Conservation (phyloP, 2,113 vertebrate genomes). For the Malurus cyaneus region DNA sequence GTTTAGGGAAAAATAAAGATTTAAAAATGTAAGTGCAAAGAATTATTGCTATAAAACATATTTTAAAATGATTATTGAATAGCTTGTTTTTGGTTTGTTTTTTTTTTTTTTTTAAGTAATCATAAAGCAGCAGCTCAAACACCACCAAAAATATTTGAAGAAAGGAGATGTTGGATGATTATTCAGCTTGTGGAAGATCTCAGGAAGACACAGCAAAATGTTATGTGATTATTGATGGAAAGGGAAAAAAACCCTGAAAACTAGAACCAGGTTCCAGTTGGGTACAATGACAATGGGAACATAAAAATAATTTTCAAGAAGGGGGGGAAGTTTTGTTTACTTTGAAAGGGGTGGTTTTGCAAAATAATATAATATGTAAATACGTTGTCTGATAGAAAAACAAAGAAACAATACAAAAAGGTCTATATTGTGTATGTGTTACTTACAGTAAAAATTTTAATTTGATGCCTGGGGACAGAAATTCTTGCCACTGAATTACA, state of each 20-base stretch:
- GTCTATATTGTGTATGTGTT: conserved; percentile 74
- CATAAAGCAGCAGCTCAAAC: not conserved
- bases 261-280: not conserved
- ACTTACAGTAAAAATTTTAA: conserved; percentile 80
- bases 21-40: conserved; percentile 68
- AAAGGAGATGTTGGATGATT: not conserved
- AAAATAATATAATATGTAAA: conserved; percentile 27
- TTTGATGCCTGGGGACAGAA: conserved; percentile 82
- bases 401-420: conserved; percentile 74
- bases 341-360: conserved; percentile 39
- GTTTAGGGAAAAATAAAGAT: conserved; percentile 72
- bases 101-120: not conserved
- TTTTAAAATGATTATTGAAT: conserved; percentile 58
- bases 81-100: not conserved
- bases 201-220: not conserved
- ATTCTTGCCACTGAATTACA: conserved; percentile 80
- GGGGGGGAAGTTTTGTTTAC: conserved; percentile 59
- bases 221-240: not conserved
- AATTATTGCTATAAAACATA: conserved; percentile 65
- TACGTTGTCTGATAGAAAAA: conserved; percentile 56
- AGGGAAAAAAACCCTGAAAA: not conserved
- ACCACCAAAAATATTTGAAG: conserved; percentile 36
- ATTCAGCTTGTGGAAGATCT: not conserved
- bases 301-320: conserved; percentile 8
- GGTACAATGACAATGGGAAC: not conserved